Percentiles rank a stretch among this genome's conserved stretches.
Conservation (phyloP, 1,140 invertebrate species). For the Cyclargus thomasi region DNA sequence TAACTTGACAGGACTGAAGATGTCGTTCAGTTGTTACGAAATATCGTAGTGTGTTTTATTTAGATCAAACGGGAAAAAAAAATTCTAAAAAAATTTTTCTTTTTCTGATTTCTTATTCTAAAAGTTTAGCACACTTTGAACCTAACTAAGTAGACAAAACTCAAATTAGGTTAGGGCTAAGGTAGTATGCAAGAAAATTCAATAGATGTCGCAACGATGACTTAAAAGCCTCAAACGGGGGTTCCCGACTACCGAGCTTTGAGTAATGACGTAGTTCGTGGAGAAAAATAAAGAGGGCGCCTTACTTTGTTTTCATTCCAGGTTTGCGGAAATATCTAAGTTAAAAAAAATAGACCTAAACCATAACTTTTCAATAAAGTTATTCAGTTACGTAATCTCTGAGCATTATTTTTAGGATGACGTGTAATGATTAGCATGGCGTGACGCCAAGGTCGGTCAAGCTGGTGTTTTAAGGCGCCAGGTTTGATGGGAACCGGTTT, state of each 20-base stretch:
- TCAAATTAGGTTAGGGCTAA: neutral
- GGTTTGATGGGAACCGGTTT: neutral
- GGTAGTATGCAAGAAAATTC: neutral
- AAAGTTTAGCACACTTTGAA: too few relatives aligned
- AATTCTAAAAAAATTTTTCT: too few relatives aligned
- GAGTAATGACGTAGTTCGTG: neutral
- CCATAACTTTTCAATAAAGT: too few relatives aligned
- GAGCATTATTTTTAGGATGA: neutral
- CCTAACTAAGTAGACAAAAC: too few relatives aligned
- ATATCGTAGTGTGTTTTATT: too few relatives aligned
- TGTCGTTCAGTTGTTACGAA: too few relatives aligned
- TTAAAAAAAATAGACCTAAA: neutral
- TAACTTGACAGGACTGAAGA: too few relatives aligned
- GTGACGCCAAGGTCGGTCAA: neutral
- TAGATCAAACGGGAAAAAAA: too few relatives aligned
- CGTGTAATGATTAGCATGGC: neutral
- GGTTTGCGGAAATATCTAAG: neutral
- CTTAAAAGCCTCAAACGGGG: neutral
- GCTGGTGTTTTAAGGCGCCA: neutral
- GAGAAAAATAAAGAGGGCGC: neutral
- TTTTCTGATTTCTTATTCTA: too few relatives aligned
- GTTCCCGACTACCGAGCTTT: neutral
- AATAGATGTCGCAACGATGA: neutral
- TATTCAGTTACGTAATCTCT: neutral
- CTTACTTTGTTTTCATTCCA: neutral